phyloP scores from a whole-genome alignment of 2,797 vertebrate species.

The Dallia pectoralis region DNA sequence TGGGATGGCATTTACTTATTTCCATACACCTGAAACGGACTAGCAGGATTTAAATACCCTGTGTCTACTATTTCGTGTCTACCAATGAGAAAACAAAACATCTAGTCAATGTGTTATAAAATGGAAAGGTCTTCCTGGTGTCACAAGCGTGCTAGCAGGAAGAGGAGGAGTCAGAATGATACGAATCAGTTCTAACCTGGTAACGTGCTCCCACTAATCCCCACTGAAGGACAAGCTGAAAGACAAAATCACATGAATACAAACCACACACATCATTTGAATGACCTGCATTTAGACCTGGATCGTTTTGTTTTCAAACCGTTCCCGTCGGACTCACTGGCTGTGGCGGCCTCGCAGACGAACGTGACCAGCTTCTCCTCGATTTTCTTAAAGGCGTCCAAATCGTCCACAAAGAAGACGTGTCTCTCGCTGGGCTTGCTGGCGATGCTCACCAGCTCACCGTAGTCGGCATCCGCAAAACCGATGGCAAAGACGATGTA shows the following conservation, averaged over 20 bases:
- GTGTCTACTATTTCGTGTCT: neutral
- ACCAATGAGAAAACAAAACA: neutral
- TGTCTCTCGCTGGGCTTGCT: constrained; percentile 91
- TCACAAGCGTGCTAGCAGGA: neutral
- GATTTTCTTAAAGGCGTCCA: constrained; percentile 93
- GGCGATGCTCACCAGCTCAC: constrained; percentile 91
- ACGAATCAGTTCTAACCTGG: constrained; percentile 74
- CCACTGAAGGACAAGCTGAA: constrained; percentile 87
- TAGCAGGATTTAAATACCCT: too few relatives aligned
- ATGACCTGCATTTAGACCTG: neutral
- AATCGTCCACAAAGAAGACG: constrained; percentile 96
- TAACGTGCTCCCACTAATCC: constrained; percentile 84
- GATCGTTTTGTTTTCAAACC: neutral
- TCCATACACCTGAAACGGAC: too few relatives aligned
- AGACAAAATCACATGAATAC: constrained; percentile 33
- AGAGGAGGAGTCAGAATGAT: neutral
- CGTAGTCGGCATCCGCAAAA: constrained; percentile 92
- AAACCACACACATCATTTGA: neutral
- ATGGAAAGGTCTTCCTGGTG: neutral
- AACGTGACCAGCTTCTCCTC: constrained; percentile 97
- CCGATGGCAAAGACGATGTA: constrained; percentile 93
- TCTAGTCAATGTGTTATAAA: neutral
- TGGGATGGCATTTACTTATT: neutral
- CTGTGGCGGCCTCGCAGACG: constrained; percentile 93
- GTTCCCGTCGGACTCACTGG: constrained; percentile 77